Evolutionary conservation across 2,888 invertebrate genomes (phyloP), one percentile per base, ranked within the genome.

Genomic region (Norana najaformis): DNA sequence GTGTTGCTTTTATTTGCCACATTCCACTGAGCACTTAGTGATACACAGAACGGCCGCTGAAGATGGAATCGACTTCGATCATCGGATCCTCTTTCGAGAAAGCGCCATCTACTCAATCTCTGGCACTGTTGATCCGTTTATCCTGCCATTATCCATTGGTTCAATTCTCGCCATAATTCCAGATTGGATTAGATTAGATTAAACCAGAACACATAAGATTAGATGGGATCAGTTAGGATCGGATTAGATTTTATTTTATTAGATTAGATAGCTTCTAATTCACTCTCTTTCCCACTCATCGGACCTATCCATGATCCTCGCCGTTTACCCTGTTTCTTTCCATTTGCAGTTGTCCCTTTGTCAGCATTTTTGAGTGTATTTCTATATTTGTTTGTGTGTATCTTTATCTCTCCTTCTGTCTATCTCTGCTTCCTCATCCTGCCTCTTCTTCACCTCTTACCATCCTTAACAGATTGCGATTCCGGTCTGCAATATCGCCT

Each of bases 11-110:
- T n/a, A 47, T 47, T 1, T 69, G n/a, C n/a, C 69, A n/a, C 69
- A 69, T 69, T 69, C 69, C 69, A 69, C 69, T 69, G 30, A 69
- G 30, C 69, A 69, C 69, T 69, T 69, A 69, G 69, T 69, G 69
- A 69, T 69, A 30, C 69, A 69, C n/a, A n/a, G n/a, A n/a, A n/a
- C n/a, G n/a, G n/a, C n/a, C n/a, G n/a, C n/a, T 69, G 69, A 69
- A 69, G 69, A n/a, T 69, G n/a, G 69, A n/a, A 69, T 69, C 69
- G n/a, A 69, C n/a, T 69, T 69, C 69, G n/a, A 69, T 69, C 69
- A 69, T 69, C n/a, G 16, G 69, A 69, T 69, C n/a, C 8, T 13
- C 8, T 69, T 69, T 69, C 30, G 5, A 69, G n/a, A 30, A 69
- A 13, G n/a, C 69, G 30, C 30, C 53, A 30, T 69, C 69, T n/a